A percentile compares a stretch with the other conserved stretches of the same genome.
Conservation (phyloP, 2,888 invertebrate genomes). For the Brachypterus glaber region DNA sequence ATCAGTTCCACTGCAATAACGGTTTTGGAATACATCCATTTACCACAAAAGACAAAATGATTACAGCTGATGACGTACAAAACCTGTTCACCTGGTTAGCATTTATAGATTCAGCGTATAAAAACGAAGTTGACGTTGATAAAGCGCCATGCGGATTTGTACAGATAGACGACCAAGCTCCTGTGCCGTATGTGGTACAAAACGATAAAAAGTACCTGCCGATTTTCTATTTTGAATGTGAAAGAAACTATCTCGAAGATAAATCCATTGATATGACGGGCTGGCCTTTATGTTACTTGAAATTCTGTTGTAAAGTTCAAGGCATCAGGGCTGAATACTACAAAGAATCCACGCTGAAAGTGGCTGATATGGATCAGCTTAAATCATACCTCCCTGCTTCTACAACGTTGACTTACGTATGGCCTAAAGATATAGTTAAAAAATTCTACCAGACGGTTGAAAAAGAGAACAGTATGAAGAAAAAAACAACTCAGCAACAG, state of each 20-base stretch:
- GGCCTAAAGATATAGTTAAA: constrained; percentile 5
- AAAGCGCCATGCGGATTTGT: constrained; percentile 16
- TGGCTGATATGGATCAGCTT: constrained; percentile 10
- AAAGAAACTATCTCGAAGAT: constrained; percentile 10
- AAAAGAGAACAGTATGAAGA: neutral
- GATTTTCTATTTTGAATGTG: constrained; percentile 17
- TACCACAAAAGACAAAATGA: constrained; percentile 7
- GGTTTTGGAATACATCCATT: constrained; percentile 10
- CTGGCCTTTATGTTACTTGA: constrained; percentile 16
- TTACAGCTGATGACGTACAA: constrained; percentile 9
- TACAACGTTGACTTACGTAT: constrained; percentile 11
- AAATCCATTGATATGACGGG: constrained; percentile 10
- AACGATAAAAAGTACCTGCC: constrained; percentile 12
- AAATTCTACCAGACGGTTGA: neutral
- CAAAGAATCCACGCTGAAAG: constrained; percentile 4
- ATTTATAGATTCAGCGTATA: constrained; percentile 3
- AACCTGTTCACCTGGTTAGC: constrained; percentile 2
- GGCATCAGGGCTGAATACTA: constrained; percentile 11
- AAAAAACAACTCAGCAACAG: neutral
- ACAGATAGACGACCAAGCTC: constrained; percentile 7
- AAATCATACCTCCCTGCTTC: constrained; percentile 13
- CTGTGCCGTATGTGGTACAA: constrained; percentile 14
- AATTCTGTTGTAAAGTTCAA: constrained; percentile 15
- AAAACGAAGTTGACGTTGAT: constrained; percentile 3
- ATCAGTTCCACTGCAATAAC: constrained; percentile 11